Evolutionary conservation across 2,888 invertebrate species (phyloP).

Genomic region (Ochropacha duplaris): DNA sequence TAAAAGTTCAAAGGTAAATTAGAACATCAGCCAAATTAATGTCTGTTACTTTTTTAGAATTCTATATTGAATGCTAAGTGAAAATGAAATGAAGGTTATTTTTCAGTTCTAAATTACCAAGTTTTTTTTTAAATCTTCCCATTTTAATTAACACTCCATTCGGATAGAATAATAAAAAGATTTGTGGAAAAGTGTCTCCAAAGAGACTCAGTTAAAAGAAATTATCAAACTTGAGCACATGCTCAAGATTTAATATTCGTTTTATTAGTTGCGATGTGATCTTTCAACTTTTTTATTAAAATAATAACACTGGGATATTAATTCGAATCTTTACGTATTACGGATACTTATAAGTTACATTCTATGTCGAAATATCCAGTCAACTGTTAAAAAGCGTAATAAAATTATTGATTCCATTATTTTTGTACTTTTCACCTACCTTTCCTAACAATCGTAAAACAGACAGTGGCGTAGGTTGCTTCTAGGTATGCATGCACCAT

Average conservation of each 20-base stretch:
- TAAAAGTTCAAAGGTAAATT: no score
- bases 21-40: no score
- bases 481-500: no score
- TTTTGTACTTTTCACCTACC: no score
- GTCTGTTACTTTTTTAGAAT: no score
- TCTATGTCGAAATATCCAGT: background rate
- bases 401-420: no score
- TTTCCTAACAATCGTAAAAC: no score
- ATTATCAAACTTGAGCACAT: background rate
- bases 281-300: background rate
- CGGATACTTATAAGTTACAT: background rate
- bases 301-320: background rate
- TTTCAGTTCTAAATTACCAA: background rate
- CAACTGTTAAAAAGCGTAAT: no score
- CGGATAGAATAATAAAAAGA: background rate
- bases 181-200: background rate
- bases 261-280: background rate
- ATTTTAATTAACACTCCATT: slow-evolving; percentile 1
- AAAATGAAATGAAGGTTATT: background rate
- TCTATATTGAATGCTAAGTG: background rate
- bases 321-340: background rate
- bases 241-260: background rate
- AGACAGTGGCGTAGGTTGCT: no score
- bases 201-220: background rate
- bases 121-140: background rate